These are phyloP conservation scores for Eunapius fragilis DNA, from an alignment of 37 sponge, comb jelly and placozoan genomes.

Conservation along the genomic window DNA sequence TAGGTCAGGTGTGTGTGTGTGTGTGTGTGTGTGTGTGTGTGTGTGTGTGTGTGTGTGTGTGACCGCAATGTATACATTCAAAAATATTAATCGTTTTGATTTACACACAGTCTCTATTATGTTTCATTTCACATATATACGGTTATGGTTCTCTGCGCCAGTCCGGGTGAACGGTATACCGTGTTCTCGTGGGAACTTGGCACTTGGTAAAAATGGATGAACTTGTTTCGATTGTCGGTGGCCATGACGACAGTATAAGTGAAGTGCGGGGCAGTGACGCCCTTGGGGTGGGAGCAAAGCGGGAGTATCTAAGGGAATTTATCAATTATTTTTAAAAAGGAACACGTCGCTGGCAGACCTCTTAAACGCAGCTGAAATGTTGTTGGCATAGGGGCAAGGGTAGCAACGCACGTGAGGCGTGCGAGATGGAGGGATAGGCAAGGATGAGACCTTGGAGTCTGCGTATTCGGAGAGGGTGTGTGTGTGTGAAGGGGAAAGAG, in stretches of 20 bases:
- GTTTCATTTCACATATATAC: too few species aligned
- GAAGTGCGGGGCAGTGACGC: neutral
- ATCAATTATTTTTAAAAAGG: neutral
- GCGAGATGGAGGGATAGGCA: neutral
- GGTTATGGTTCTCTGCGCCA: slow-evolving; percentile 13
- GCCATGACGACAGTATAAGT: neutral
- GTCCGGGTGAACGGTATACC: slow-evolving; percentile 46
- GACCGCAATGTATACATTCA: too few species aligned
- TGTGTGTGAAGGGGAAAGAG: too few species aligned
- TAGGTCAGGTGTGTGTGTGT: too few species aligned
- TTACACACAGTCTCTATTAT: too few species aligned
- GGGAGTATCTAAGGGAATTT: neutral
- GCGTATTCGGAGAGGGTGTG: neutral
- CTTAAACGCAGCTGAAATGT: slow-evolving; percentile 20
- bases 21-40: too few species aligned
- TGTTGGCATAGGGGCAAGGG: slow-evolving; percentile 30
- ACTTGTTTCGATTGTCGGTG: neutral
- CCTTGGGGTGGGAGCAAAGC: neutral
- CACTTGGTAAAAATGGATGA: slow-evolving; percentile 12
- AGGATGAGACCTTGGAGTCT: neutral
- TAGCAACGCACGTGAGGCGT: neutral
- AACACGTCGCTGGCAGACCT: slow-evolving; percentile 4
- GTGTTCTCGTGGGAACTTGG: neutral
- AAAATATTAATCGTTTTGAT: too few species aligned
- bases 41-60: too few species aligned